Evolutionary conservation across 53 echinoderm and acorn worm species (phyloP).

Genomic region (Hippasteria phrygiana): DNA sequence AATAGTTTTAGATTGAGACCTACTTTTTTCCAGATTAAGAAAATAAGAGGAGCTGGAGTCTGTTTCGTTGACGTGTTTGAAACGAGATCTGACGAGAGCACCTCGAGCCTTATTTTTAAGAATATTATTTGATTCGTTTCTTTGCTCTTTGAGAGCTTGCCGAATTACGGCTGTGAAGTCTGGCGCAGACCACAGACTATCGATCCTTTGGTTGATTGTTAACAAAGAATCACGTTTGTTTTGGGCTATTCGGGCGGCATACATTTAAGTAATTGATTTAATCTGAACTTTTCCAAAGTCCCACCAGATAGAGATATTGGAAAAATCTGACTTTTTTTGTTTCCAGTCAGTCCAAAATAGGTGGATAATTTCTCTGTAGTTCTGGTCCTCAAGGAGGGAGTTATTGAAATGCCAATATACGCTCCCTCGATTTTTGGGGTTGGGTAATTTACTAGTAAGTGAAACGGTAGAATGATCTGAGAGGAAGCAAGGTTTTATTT

Average conservation of each 20-base stretch:
- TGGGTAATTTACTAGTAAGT: neutral
- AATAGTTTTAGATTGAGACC: conserved; percentile 21
- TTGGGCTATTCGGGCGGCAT: neutral
- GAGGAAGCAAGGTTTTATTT: conserved; percentile 2
- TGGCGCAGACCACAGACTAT: conserved; percentile 27
- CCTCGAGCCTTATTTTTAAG: conserved; percentile 22
- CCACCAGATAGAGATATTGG: conserved; percentile 27
- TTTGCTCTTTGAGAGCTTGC: conserved; percentile 34
- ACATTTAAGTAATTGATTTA: conserved; percentile 26
- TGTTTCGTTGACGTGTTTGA: conserved; percentile 3
- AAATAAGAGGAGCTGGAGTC: conserved; percentile 39
- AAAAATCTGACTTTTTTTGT: neutral
- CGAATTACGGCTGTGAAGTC: conserved; percentile 14
- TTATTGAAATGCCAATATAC: conserved; percentile 60
- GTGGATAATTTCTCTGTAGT: conserved; percentile 29
- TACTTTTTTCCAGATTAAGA: conserved; percentile 17
- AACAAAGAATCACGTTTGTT: neutral
- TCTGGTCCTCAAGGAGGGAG: conserved; percentile 44
- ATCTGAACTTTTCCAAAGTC: conserved; percentile 41
- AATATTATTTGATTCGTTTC: neutral
- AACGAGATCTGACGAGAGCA: conserved; percentile 40
- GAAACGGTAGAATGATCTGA: conserved; percentile 39
- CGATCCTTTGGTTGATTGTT: conserved; percentile 6
- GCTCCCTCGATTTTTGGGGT: neutral
- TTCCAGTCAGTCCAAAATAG: conserved; percentile 47